A percentile compares a stretch with the other conserved stretches of the same genome.
Evolutionary conservation across 2,888 invertebrate genomes (phyloP).

Genomic region (Sminthurinus aureus): DNA sequence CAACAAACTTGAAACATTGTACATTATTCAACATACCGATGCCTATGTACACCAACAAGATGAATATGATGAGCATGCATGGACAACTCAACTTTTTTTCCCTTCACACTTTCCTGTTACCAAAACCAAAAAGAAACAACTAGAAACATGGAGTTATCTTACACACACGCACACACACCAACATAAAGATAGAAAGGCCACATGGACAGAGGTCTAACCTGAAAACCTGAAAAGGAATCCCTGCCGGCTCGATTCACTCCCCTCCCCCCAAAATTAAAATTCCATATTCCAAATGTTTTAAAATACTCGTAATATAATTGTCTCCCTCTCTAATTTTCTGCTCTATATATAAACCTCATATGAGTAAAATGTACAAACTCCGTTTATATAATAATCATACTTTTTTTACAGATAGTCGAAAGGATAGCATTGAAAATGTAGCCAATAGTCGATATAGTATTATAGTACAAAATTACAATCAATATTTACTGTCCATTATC

Average conservation of each 20-base stretch:
- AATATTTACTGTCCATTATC: background rate
- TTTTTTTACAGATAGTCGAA: too few relatives aligned
- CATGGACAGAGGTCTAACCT: conserved; percentile 44
- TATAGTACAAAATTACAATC: background rate
- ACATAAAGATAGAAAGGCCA: conserved; percentile 15
- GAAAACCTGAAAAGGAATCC: conserved; percentile 43
- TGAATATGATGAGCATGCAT: background rate
- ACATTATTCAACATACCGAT: conserved; percentile 8
- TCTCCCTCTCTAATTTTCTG: background rate
- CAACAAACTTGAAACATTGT: background rate
- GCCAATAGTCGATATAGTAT: too few relatives aligned
- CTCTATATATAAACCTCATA: too few relatives aligned
- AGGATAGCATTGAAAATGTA: too few relatives aligned
- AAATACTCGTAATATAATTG: background rate
- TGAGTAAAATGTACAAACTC: too few relatives aligned
- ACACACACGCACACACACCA: too few relatives aligned
- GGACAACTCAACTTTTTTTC: conserved; percentile 17
- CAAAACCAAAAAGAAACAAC: background rate
- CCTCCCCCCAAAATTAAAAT: conserved; percentile 43
- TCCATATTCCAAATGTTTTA: background rate
- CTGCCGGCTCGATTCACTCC: conserved; percentile 43
- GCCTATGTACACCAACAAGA: background rate
- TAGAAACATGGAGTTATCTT: too few relatives aligned
- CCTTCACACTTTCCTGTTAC: conserved; percentile 12
- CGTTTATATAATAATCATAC: too few relatives aligned